Evolutionary conservation across 1,140 invertebrate genomes (phyloP).

Genomic region (Drosophila saltans): DNA sequence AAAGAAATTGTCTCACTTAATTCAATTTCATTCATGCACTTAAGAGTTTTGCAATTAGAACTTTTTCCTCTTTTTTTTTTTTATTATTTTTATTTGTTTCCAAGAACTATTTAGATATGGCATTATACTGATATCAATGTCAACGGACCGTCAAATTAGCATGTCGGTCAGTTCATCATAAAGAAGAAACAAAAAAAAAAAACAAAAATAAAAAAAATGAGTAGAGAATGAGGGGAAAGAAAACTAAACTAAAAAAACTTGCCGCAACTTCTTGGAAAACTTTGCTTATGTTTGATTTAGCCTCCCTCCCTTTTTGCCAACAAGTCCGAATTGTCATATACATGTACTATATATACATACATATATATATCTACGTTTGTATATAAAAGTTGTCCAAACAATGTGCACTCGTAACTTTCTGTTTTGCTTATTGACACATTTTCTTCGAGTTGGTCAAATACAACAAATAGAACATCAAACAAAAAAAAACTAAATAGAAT

Average conservation of each 20-base stretch:
- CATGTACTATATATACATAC: constrained; percentile 24
- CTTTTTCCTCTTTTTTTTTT: too few species aligned
- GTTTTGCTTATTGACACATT: constrained; percentile 58
- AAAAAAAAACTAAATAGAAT: not conserved
- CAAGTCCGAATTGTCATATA: constrained; percentile 45
- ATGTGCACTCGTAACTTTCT: constrained; percentile 54
- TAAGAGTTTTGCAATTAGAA: not conserved
- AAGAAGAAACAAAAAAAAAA: not conserved
- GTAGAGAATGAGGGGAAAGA: constrained; percentile 24
- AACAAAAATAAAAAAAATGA: not conserved
- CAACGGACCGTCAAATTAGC: constrained; percentile 11
- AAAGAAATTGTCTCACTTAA: not conserved
- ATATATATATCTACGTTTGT: not conserved
- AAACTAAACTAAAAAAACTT: constrained; percentile 42
- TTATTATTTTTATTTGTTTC: not conserved
- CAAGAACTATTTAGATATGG: not conserved
- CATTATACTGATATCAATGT: constrained; percentile 7
- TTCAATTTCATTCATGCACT: not conserved
- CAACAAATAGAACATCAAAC: constrained; percentile 15
- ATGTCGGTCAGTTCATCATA: constrained; percentile 11
- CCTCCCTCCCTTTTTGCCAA: not conserved
- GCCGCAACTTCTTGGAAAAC: constrained; percentile 53
- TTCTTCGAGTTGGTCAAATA: constrained; percentile 58
- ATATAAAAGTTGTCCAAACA: constrained; percentile 25
- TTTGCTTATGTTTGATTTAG: constrained; percentile 55